A percentile compares a stretch with the other conserved stretches of the same genome.
phyloP scores from a whole-genome alignment of 2,888 invertebrate species.

The Galeruca laticollis region DNA sequence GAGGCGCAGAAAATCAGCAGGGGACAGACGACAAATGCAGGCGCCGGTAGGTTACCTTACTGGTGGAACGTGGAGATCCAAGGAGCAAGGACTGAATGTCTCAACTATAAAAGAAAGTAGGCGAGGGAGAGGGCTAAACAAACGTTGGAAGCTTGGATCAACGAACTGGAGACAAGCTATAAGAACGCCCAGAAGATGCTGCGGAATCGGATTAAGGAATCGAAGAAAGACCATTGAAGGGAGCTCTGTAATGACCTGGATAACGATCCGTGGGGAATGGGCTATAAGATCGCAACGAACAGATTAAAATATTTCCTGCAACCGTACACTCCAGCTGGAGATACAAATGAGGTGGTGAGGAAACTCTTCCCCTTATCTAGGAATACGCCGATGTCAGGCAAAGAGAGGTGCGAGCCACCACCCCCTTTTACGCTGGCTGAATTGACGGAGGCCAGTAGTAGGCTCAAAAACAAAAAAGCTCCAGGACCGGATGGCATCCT shows the following conservation, averaged over 20 bases:
- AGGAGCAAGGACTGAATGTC: not conserved
- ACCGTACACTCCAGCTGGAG: not conserved
- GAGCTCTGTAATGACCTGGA: conserved; percentile 27
- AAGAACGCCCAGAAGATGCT: not conserved
- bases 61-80: conserved; percentile 14
- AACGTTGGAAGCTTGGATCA: not conserved
- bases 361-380: not conserved
- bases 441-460: conserved; percentile 3
- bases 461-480: conserved; percentile 13
- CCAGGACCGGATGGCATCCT: conserved; percentile 38
- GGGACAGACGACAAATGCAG: not conserved
- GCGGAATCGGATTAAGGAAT: not conserved
- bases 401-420: conserved; percentile 5
- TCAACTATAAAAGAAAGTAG: not conserved
- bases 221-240: conserved; percentile 23
- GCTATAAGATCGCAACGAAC: conserved; percentile 24
- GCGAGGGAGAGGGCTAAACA: not conserved
- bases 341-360: not conserved
- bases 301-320: not conserved
- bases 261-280: conserved; percentile 33
- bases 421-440: not conserved
- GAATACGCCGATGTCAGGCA: not conserved
- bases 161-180: not conserved
- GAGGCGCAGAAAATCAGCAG: not conserved
- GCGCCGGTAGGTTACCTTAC: not conserved